Percentiles rank a stretch among this genome's conserved stretches.
phyloP scores from a whole-genome alignment of 2,888 invertebrate genomes.

The Limnephilus auricula region DNA sequence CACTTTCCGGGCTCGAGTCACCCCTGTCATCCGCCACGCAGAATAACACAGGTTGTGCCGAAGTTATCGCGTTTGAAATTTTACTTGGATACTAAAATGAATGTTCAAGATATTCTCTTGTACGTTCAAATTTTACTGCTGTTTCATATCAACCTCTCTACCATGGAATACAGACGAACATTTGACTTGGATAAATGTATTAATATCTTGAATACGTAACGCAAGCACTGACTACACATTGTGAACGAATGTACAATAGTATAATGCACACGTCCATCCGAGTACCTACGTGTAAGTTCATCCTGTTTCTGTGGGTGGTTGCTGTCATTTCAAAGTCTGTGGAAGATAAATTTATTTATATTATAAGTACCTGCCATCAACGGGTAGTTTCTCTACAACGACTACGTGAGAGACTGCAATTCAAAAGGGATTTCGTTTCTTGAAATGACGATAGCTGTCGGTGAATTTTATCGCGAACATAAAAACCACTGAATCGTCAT shows the following conservation, averaged over 20 bases:
- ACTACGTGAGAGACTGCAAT: neutral
- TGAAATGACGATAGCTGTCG: neutral
- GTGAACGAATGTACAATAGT: neutral
- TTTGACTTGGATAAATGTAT: neutral
- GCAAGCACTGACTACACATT: neutral
- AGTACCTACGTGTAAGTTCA: neutral
- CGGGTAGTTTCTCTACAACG: neutral
- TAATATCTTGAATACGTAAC: neutral
- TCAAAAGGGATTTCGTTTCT: neutral
- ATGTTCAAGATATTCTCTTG: neutral
- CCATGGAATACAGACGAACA: neutral
- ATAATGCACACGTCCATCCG: neutral
- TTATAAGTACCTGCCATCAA: neutral
- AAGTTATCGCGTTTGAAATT: neutral
- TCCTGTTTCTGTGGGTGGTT: neutral
- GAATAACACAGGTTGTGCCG: constrained; percentile 30
- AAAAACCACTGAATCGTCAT: too few species aligned
- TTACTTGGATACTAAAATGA: constrained; percentile 34
- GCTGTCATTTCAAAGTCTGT: neutral
- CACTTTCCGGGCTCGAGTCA: neutral
- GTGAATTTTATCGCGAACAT: too few species aligned
- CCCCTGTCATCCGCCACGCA: constrained; percentile 15
- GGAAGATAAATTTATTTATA: neutral
- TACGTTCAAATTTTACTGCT: constrained; percentile 28
- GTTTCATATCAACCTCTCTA: constrained; percentile 7